Evolutionary conservation across 1,140 invertebrate species (phyloP), one percentile per base, ranked within the genome.

Genomic region (Nebria ingens): DNA sequence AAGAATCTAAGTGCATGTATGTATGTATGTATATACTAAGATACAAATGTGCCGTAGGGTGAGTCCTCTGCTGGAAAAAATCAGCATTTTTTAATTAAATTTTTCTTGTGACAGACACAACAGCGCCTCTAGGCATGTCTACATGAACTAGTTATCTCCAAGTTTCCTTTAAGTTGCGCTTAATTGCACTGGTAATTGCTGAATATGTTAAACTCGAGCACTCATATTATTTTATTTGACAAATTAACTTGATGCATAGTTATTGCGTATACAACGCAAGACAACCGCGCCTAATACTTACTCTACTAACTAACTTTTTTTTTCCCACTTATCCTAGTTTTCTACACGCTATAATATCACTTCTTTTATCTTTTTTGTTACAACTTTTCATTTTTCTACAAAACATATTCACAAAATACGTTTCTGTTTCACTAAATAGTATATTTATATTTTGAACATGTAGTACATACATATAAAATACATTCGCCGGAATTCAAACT

Each of bases 271-370:
- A n/a, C n/a, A n/a, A n/a, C n/a, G n/a, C n/a, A n/a, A n/a, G n/a
- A n/a, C n/a, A n/a, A n/a, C n/a, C n/a, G n/a, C n/a, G n/a, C n/a
- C n/a, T n/a, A n/a, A n/a, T n/a, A 34, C 25, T 34, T 9, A 34
- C n/a, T 34, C n/a, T 34, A 34, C n/a, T n/a, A n/a, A 34, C n/a
- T n/a, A 34, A n/a, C n/a, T 34, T 34, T 34, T 34, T 34, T 34
- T n/a, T 34, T n/a, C n/a, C n/a, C 25, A 34, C 6, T n/a, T 34
- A 34, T n/a, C 6, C n/a, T n/a, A 34, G 25, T 34, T 34, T 45
- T 12, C 4, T 45, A 45, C 40, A 45, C 40, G 9, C 3, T 17
- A 17, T 11, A 11, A 45, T 11, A 17, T 45, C 40, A 45, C 9
- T 45, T 12, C 17, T 45, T 45, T 45, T 11, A 45, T 12, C 9